phyloP scores from a whole-genome alignment of 2,888 invertebrate species.

The Ormyrus pomaceus region DNA sequence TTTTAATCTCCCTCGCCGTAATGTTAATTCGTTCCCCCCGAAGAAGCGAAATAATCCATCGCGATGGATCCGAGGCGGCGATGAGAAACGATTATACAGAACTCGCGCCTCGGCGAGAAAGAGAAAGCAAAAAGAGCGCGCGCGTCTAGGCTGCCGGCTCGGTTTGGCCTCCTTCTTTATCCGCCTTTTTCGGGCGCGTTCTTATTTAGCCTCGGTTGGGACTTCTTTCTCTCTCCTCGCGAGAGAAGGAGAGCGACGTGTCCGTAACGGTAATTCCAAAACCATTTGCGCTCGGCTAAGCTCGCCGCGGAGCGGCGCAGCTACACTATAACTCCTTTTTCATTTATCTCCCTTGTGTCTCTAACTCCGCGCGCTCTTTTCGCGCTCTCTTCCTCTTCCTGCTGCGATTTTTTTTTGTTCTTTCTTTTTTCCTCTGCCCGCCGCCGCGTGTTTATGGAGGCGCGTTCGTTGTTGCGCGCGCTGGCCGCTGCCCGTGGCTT shows the following conservation, averaged over 20 bases:
- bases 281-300: slow-evolving; percentile 50
- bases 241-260: slow-evolving; percentile 22
- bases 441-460: not conserved
- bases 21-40: too few relatives aligned
- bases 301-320: not conserved
- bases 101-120: not conserved
- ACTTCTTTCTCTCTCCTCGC: not conserved
- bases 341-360: slow-evolving; percentile 22
- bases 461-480: slow-evolving; percentile 1
- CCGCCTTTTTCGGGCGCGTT: slow-evolving; percentile 30
- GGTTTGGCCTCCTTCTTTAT: slow-evolving; percentile 29
- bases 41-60: not conserved
- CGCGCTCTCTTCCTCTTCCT: slow-evolving; percentile 34
- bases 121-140: not conserved
- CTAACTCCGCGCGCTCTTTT: not conserved
- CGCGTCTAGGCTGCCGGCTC: not conserved
- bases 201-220: slow-evolving; percentile 8
- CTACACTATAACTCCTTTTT: slow-evolving; percentile 17
- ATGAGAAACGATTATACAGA: too few relatives aligned
- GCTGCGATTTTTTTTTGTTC: slow-evolving; percentile 12
- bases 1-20: not conserved
- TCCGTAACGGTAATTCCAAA: slow-evolving; percentile 53
- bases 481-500: not conserved
- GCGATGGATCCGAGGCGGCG: not conserved
- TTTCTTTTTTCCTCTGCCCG: not conserved